Evolutionary conservation across 2,888 invertebrate species (phyloP).

Genomic region (Augiades crinisus): DNA sequence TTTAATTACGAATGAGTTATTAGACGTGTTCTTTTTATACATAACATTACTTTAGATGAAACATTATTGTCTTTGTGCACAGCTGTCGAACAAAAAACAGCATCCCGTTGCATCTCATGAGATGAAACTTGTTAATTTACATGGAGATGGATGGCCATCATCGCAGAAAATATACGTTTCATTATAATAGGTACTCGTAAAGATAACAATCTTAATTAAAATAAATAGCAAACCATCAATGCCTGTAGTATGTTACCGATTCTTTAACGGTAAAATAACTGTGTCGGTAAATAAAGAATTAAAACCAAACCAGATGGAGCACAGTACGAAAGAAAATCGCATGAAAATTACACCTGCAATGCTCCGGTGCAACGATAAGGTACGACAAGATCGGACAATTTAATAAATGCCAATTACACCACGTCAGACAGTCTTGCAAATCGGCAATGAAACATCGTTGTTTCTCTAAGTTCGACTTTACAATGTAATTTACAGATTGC

Average conservation of each 20-base stretch:
- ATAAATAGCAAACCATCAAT: slow-evolving; percentile 19
- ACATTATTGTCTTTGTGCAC: slow-evolving; percentile 9
- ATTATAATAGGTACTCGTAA: slow-evolving; percentile 9
- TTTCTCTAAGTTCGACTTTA: too few relatives aligned
- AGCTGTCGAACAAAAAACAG: slow-evolving; percentile 11
- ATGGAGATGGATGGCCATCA: background rate
- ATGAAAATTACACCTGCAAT: slow-evolving; percentile 25
- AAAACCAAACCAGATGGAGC: slow-evolving; percentile 23
- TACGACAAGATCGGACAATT: slow-evolving; percentile 26
- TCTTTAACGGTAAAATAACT: slow-evolving; percentile 21
- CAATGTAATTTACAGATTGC: slow-evolving; percentile 24
- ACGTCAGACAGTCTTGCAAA: background rate
- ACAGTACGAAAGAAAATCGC: slow-evolving; percentile 19
- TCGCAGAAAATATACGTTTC: slow-evolving; percentile 16
- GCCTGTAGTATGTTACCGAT: slow-evolving; percentile 14
- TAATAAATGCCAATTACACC: slow-evolving; percentile 34
- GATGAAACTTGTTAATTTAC: slow-evolving; percentile 12
- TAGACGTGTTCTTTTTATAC: too few relatives aligned
- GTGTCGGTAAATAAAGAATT: slow-evolving; percentile 20
- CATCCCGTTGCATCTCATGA: slow-evolving; percentile 4
- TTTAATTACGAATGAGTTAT: too few relatives aligned
- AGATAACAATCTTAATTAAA: slow-evolving; percentile 25
- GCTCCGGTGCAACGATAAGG: slow-evolving; percentile 20
- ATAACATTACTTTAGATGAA: slow-evolving; percentile 11
- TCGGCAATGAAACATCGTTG: background rate